phyloP scores from a whole-genome alignment of 2,113 vertebrate species.

The Pedetes capensis region DNA sequence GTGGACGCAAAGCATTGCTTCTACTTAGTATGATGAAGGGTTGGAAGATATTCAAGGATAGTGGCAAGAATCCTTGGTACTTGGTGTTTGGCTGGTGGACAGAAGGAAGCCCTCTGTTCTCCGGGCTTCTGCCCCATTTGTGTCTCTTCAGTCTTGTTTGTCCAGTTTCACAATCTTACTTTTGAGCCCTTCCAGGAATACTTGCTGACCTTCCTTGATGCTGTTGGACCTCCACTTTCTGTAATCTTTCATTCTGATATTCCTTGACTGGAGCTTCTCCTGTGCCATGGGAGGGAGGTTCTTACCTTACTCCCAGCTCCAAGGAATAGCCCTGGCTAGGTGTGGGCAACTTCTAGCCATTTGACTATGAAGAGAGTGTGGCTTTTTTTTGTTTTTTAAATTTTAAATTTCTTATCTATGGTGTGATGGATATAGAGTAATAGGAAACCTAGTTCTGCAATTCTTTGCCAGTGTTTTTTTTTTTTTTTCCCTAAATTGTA shows the following conservation, averaged over 20 bases:
- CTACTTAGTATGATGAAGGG: background rate
- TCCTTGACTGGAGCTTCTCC: background rate
- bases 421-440: background rate
- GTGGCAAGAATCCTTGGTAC: background rate
- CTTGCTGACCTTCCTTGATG: background rate
- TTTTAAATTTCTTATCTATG: background rate
- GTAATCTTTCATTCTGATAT: background rate
- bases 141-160: background rate
- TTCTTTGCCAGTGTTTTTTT: background rate
- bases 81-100: background rate
- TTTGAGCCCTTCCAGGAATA: background rate
- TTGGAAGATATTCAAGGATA: background rate
- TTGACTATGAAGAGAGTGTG: background rate
- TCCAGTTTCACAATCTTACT: background rate
- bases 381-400: background rate
- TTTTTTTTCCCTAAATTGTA: background rate
- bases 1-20: background rate
- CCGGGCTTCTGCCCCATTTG: background rate
- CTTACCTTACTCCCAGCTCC: background rate
- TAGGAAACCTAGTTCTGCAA: background rate
- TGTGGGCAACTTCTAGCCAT: fast-evolving
- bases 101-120: background rate
- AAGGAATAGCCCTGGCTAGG: background rate
- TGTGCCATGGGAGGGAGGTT: background rate
- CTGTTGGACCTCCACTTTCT: background rate